Evolutionary conservation across 2,888 invertebrate species (phyloP).

Genomic region (Ichneumon xanthorius): DNA sequence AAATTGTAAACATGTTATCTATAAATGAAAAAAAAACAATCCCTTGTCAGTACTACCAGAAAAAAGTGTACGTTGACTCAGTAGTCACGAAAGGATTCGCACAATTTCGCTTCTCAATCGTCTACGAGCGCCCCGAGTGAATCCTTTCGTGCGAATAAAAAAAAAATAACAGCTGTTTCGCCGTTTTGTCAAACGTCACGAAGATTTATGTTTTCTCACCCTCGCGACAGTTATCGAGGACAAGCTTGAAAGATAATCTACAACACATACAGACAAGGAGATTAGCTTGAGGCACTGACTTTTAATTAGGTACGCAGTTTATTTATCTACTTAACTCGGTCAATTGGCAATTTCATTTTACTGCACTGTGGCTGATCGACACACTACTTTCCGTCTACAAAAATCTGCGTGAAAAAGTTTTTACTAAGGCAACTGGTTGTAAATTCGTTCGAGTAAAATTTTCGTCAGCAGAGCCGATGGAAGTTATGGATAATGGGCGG

Average conservation of each 20-base stretch:
- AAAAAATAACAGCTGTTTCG: conserved; percentile 17
- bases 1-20: conserved; percentile 1
- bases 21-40: conserved; percentile 5
- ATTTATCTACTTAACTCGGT: conserved; percentile 3
- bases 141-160: conserved; percentile 40
- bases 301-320: conserved; percentile 12
- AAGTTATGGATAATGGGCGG: conserved; percentile 47
- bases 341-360: conserved; percentile 25
- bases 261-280: conserved; percentile 70
- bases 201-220: conserved; percentile 39
- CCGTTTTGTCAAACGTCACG: conserved; percentile 24
- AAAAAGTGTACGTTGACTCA: conserved; percentile 18
- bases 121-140: conserved; percentile 19
- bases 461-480: conserved; percentile 33
- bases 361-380: conserved; percentile 9
- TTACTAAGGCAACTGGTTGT: conserved; percentile 47
- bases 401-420: conserved; percentile 25
- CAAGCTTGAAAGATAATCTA: conserved; percentile 72
- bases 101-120: not conserved
- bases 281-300: conserved; percentile 73
- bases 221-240: conserved; percentile 68
- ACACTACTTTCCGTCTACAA: conserved; percentile 32
- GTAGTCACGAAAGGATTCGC: conserved; percentile 57
- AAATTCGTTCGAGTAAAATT: conserved; percentile 25
- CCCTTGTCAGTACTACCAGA: conserved; percentile 26